Evolutionary conservation across 2,888 invertebrate genomes (phyloP).

Genomic region (Norana najaformis): DNA sequence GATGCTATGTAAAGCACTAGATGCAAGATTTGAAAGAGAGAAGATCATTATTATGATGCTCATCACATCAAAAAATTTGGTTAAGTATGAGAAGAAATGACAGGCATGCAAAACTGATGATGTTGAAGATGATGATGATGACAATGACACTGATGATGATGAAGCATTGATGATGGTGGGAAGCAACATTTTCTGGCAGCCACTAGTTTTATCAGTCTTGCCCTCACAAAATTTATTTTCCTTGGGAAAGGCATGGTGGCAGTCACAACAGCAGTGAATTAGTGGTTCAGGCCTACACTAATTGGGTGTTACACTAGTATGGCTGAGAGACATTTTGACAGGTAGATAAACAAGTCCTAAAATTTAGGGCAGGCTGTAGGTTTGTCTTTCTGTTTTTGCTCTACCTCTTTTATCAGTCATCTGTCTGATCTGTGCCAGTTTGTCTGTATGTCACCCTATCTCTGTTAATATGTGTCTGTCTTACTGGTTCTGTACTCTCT

Average conservation of each 20-base stretch:
- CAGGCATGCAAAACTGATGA: background rate
- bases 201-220: background rate
- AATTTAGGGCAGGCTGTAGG: background rate
- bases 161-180: background rate
- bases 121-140: conserved; percentile 7
- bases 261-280: conserved; percentile 1
- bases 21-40: background rate
- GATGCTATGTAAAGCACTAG: background rate
- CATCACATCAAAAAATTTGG: background rate
- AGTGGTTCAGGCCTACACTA: background rate
- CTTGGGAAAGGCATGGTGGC: background rate
- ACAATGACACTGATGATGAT: background rate
- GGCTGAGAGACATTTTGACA: background rate
- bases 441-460: background rate
- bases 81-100: background rate
- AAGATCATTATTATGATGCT: background rate
- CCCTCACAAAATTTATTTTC: background rate
- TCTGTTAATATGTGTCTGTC: background rate
- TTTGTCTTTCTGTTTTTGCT: conserved; percentile 5
- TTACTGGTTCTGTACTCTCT: background rate
- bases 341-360: background rate
- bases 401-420: background rate
- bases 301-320: background rate
- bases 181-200: background rate
- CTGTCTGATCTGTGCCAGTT: no score